These are phyloP conservation scores for Acanthochromis polyacanthus DNA, from an alignment of 2,113 vertebrate genomes.

Conservation along the genomic window DNA sequence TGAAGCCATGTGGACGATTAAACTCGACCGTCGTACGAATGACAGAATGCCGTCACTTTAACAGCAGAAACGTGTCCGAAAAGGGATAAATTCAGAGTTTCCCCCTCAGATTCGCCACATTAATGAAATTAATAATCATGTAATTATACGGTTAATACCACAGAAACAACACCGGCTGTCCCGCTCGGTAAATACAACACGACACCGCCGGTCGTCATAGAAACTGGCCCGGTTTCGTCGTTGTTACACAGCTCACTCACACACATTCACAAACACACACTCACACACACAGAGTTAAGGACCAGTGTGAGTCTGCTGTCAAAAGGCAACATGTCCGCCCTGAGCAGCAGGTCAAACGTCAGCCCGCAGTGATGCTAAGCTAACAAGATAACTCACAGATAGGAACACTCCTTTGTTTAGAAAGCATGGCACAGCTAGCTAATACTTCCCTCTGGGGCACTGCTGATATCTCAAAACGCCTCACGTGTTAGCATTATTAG, in stretches of 20 bases:
- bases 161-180: slow-evolving; percentile 18
- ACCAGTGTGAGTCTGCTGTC: slow-evolving; percentile 77
- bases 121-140: slow-evolving; percentile 45
- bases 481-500: no score
- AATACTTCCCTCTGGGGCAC: no score
- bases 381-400: slow-evolving; percentile 12
- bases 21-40: no score
- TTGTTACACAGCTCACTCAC: slow-evolving; percentile 20
- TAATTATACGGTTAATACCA: slow-evolving; percentile 37
- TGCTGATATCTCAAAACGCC: no score
- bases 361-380: slow-evolving; percentile 34
- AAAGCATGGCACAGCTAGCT: not conserved
- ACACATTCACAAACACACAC: slow-evolving; percentile 11
- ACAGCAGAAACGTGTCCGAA: no score
- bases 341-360: slow-evolving; percentile 51
- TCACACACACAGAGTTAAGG: slow-evolving; percentile 40
- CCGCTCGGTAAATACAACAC: slow-evolving; percentile 31
- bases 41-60: no score
- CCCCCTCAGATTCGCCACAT: slow-evolving; percentile 8
- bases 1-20: no score
- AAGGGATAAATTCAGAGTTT: not conserved
- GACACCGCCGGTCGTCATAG: slow-evolving; percentile 13
- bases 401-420: not conserved
- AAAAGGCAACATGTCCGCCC: slow-evolving; percentile 71
- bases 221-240: slow-evolving; percentile 48